Base-by-base conservation (phyloP, 2,797 vertebrate species). In the Gouania willdenowi region DNA sequence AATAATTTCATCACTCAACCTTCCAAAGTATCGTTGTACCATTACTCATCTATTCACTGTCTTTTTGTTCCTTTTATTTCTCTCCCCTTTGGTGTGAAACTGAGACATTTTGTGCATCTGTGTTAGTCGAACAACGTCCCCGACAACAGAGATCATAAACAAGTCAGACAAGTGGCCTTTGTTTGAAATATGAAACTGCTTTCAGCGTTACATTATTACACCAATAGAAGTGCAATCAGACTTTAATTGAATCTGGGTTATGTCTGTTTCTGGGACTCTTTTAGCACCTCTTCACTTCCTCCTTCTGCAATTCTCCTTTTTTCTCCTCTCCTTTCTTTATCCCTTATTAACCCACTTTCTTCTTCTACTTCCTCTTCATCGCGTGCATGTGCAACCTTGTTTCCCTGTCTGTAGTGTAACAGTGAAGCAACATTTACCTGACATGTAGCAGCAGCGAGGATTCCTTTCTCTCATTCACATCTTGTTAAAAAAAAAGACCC, bases 171-270 rank as follows among this genome's bases (percentile, higher is more conserved):
- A 64, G 57, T 75, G 74, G 68, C 76, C 75, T 81, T 77, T 80
- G 66, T 79, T 77, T 83, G 81, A 82, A 83, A 81, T 77, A 81
- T 83, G 75, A 83, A 79, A 79, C 62, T 7, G 61, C 73, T 83
- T 62, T 82, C 69, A 78, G 73, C 66, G 77, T 81, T 71, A 59
- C 68, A 68, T 81, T 79, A 83, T 83, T 75, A 81, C 68, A 77
- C 73, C 78, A 70, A 75, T 70, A 75, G 68, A 83, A 77, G 76
- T 54, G 81, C 77, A 80, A 78, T 83, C 80, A 81, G 64, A 59
- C 20, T 19, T 73, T 83, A 81, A 83, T 83, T 83, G 71, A 82
- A 84, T 86, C 70, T 74, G 63, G 77, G 73, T 79, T 82, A 81
- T 77, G 84, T 73, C 75, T 84, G n/a, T 81, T 82, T 75, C 59